A percentile compares a stretch with the other conserved stretches of the same genome.
These are phyloP conservation scores for Numenius arquata DNA, from an alignment of 2,113 vertebrate species.

Conservation along the genomic window DNA sequence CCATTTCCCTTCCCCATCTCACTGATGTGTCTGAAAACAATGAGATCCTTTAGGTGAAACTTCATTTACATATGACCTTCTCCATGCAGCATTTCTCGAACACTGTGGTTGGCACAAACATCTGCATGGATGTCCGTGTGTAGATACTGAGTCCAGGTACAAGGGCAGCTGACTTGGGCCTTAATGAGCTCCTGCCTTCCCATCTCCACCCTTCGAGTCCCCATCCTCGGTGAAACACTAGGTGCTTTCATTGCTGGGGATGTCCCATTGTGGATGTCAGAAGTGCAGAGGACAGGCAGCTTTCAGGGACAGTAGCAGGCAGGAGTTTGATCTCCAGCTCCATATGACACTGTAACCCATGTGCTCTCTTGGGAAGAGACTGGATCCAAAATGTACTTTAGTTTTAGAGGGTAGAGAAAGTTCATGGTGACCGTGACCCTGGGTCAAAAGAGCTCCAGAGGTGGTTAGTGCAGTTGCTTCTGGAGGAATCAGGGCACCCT, in stretches of 20 bases:
- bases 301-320: neutral
- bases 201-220: fast-evolving
- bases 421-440: neutral
- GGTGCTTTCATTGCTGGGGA: neutral
- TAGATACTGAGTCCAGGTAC: neutral
- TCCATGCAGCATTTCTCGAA: neutral
- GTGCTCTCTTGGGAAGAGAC: neutral
- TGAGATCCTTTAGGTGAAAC: neutral
- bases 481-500: neutral
- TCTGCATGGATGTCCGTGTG: fast-evolving
- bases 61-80: neutral
- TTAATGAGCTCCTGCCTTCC: neutral
- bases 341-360: neutral
- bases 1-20: neutral
- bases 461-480: neutral
- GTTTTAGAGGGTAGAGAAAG: neutral
- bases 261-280: neutral
- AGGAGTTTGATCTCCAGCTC: neutral
- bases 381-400: neutral
- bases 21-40: neutral
- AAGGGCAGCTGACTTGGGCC: neutral
- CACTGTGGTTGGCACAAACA: neutral
- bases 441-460: neutral
- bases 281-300: neutral
- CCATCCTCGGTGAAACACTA: neutral